phyloP scores from a whole-genome alignment of 2,888 invertebrate species.

The Diarsia rubi region DNA sequence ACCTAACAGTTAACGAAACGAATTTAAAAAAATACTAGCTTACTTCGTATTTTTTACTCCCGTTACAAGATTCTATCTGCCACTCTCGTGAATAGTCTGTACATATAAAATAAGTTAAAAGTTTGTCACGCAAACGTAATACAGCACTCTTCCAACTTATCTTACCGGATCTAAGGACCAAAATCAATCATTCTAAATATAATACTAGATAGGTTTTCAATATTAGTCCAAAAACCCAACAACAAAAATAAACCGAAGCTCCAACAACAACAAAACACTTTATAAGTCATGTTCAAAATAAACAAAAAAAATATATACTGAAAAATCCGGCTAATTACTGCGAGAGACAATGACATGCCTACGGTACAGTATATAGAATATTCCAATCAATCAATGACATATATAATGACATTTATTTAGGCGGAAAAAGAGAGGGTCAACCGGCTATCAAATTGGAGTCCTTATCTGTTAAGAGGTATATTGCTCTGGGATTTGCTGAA shows the following conservation, averaged over 20 bases:
- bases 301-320: conserved; percentile 33
- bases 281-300: too few relatives aligned
- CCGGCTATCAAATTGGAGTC: conserved; percentile 77
- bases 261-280: conserved; percentile 16
- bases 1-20: too few relatives aligned
- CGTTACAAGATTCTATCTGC: too few relatives aligned
- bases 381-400: conserved; percentile 84
- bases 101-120: neutral
- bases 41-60: too few relatives aligned
- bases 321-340: conserved; percentile 48
- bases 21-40: too few relatives aligned
- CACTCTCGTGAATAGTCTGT: neutral
- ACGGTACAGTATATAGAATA: conserved; percentile 71
- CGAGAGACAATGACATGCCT: conserved; percentile 17
- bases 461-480: conserved; percentile 73
- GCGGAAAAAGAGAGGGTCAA: conserved; percentile 77
- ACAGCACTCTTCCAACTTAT: neutral
- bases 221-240: neutral
- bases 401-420: conserved; percentile 84
- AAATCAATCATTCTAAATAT: neutral
- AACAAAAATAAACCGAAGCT: neutral
- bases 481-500: conserved; percentile 9
- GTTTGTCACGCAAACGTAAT: neutral
- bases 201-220: too few relatives aligned
- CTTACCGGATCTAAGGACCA: neutral